phyloP scores from a whole-genome alignment of 2,797 vertebrate species.

The Acanthurus tractus region DNA sequence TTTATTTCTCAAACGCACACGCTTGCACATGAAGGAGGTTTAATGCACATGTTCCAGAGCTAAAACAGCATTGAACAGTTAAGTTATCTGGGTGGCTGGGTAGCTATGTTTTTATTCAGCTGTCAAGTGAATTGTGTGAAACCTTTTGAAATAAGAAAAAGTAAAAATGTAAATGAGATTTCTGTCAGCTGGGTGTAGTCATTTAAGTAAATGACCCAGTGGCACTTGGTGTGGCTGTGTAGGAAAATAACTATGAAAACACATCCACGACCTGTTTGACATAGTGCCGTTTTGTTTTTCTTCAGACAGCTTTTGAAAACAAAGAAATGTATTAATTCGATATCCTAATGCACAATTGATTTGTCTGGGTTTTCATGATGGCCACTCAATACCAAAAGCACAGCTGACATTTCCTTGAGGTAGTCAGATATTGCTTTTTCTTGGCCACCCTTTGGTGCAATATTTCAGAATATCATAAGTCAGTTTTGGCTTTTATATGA shows the following conservation, averaged over 20 bases:
- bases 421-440: slow-evolving; percentile 10
- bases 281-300: slow-evolving; percentile 22
- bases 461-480: slow-evolving; percentile 26
- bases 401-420: slow-evolving; percentile 32
- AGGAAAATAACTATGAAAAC: slow-evolving; percentile 12
- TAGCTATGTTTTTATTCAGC: slow-evolving; percentile 51
- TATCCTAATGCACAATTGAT: slow-evolving; percentile 32
- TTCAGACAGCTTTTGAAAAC: slow-evolving; percentile 20
- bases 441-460: background rate
- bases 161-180: slow-evolving; percentile 48
- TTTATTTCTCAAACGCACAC: slow-evolving; percentile 39
- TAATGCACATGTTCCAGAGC: slow-evolving; percentile 35
- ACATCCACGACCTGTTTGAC: slow-evolving; percentile 15
- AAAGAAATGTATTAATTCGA: slow-evolving; percentile 29
- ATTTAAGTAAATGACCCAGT: slow-evolving; percentile 29
- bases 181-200: slow-evolving; percentile 32
- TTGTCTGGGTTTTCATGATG: slow-evolving; percentile 23
- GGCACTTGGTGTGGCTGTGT: background rate
- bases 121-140: slow-evolving; percentile 52
- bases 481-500: background rate
- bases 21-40: slow-evolving; percentile 41
- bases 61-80: slow-evolving; percentile 32
- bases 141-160: slow-evolving; percentile 47
- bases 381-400: background rate
- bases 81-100: slow-evolving; percentile 38